Evolutionary conservation across 2,113 vertebrate genomes (phyloP).

Genomic region (Cyanistes caeruleus): DNA sequence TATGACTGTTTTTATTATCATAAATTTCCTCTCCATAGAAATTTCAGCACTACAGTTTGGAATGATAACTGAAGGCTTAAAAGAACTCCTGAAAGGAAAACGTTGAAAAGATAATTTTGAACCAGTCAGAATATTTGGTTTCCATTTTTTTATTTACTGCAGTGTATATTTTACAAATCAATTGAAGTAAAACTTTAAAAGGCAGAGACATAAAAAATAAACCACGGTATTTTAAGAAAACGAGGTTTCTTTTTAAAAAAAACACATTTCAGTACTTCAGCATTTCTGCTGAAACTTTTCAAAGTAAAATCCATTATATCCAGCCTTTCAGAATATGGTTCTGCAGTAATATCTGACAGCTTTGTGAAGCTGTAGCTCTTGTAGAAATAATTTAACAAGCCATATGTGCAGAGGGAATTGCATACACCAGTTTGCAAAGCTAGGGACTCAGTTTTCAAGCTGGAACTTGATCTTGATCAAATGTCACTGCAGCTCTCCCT

Average conservation of each 20-base stretch:
- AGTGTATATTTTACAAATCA: neutral
- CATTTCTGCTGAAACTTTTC: neutral
- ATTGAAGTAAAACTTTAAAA: neutral
- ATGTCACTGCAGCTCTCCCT: neutral
- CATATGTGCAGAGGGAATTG: neutral
- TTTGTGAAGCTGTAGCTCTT: neutral
- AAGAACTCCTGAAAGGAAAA: neutral
- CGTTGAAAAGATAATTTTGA: neutral
- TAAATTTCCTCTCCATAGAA: neutral
- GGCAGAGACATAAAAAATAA: neutral
- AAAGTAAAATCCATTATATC: neutral
- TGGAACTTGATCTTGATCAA: conserved; percentile 3
- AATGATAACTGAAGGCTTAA: neutral
- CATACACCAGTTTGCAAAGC: neutral
- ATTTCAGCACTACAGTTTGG: neutral
- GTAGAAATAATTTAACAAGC: neutral
- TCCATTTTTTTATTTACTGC: conserved; percentile 13
- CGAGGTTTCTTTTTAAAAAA: neutral
- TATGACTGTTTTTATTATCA: neutral
- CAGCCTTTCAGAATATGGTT: neutral
- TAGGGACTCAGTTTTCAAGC: conserved; percentile 4
- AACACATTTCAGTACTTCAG: neutral
- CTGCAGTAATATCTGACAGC: neutral
- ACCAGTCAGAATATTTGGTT: neutral
- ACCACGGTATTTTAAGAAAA: neutral